Evolutionary conservation across 1,140 invertebrate genomes (phyloP), one percentile per base, ranked within the genome.

Genomic region (Stegodyphus dumicola): DNA sequence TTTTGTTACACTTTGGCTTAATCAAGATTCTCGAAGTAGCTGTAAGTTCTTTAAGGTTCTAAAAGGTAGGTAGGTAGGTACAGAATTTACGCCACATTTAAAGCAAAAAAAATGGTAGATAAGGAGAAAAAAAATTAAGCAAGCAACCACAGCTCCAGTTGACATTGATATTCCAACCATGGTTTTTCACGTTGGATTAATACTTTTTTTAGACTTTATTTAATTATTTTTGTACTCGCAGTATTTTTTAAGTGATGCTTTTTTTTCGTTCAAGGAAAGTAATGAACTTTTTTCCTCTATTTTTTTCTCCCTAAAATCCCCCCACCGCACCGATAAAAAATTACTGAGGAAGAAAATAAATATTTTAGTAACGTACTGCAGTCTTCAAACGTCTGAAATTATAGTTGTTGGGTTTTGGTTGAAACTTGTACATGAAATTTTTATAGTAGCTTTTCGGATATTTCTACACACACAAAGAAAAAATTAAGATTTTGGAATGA

Each of bases 1-100:
- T 83, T 83, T 83, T 56, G 80, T 83, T 83, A 83, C 80, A 13
- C 80, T 83, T 66, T 51, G 54, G 78, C 80, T 83, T 83, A 83
- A 83, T 83, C 80, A 83, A 75, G 80, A 83, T 83, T 83, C 80
- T 83, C 9, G 13, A 15, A 66, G 80, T 83, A 75, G 71, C 80
- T 60, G 48, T 83, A 83, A 83, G 80, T 83, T 83, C 80, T 54
- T 83, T 83, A 83, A n/a, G 17, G 64, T 73, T 75, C 71, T 83
- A 83, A 83, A 83, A 83, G 80, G 70, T 83, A n/a, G n/a, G n/a
- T n/a, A n/a, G n/a, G n/a, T n/a, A 83, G 70, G 80, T 66, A 48
- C 80, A 51, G 75, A 83, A 83, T 83, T 74, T 74, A 83, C 71
- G 54, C 80, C 66, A 64, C 18, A 73, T 83, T 83, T 33, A 83